Evolutionary conservation across 2,113 vertebrate species (phyloP), one percentile per base, ranked within the genome.

Genomic region (Coturnix japonica): DNA sequence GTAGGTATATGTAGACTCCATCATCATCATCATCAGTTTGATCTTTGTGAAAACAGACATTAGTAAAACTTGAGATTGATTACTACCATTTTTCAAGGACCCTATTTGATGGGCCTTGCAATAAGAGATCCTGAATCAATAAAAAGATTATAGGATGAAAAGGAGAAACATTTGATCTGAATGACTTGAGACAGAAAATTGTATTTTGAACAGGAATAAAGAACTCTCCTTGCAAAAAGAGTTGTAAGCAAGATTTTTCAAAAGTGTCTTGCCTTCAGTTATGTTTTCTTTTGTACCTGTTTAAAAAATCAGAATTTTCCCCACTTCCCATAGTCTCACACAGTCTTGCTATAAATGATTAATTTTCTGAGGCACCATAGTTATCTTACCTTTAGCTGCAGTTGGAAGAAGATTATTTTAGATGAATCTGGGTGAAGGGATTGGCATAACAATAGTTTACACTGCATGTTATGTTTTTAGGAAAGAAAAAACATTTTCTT

Each of bases 401-500:
- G 41, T 28, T 91, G 85, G 63, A 51, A 76, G 20, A 81, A 64
- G 26, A 30, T 5, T 77, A 74, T 90, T 95, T 74, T 7, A 78
- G 70, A 80, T 66, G 82, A 88, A 81, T 91, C 53, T 88, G 85
- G 82, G 80, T 85, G 85, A 93, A 90, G 43, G 82, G 67, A 51
- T 67, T 93, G 22, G 31, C 73, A 81, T 65, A 90, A 33, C 35
- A 12, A 0, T 20, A 5, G 49, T 86, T 95, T 93, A 57, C 39
- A 67, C 39, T 83, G 26, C 8, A 3, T 87, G 53, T 77, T 77
- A 21, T 77, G 57, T 71, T 91, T 94, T 95, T 91, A 75, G 72
- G 57, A 83, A 91, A 93, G 87, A 53, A 81, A 87, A 77, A 91
- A 35, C 69, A 64, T 83, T 81, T 93, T 90, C 43, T 75, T 93